Conservation (phyloP, 2,113 vertebrate species). For the Crotalus tigris region DNA sequence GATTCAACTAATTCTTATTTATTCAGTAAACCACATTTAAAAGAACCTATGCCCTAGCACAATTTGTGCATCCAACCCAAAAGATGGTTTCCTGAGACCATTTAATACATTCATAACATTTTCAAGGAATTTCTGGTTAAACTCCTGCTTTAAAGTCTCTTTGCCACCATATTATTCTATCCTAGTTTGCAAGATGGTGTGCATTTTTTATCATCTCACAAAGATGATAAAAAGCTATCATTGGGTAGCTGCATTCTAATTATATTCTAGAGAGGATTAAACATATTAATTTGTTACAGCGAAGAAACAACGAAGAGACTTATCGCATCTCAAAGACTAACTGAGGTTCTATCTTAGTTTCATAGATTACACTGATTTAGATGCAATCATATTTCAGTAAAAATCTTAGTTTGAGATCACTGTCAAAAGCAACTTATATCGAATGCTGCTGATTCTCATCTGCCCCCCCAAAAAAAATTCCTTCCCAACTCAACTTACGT, state of each 20-base stretch:
- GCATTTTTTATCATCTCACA: neutral
- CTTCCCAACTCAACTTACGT: conserved; percentile 76
- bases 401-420: neutral
- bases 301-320: neutral
- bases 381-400: neutral
- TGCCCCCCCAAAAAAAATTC: neutral
- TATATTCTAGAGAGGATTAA: neutral
- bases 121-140: neutral
- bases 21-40: neutral
- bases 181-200: neutral
- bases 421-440: no score
- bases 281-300: neutral
- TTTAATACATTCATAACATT: neutral
- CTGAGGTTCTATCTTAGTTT: neutral
- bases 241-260: neutral
- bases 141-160: neutral
- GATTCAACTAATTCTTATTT: neutral
- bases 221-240: no score
- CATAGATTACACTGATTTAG: neutral
- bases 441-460: neutral
- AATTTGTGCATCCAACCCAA: neutral
- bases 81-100: neutral
- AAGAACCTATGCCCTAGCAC: neutral
- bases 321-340: neutral
- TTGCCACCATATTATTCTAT: neutral